Conservation (phyloP, 2,888 invertebrate species). For the Hirtodrosophila cameraria region DNA sequence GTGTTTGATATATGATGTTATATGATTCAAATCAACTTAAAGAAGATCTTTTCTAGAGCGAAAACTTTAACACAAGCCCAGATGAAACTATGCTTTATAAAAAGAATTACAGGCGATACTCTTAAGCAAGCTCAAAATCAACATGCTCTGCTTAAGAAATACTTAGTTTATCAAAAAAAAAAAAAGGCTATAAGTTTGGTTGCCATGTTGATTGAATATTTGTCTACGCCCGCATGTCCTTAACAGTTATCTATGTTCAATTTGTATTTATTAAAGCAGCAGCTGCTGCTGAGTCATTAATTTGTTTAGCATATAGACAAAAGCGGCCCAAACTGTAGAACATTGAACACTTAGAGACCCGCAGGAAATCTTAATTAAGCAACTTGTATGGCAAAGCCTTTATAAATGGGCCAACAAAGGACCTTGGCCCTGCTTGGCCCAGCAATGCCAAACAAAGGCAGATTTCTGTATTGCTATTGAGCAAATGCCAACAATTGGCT, state of each 20-base stretch:
- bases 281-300: conserved; percentile 27
- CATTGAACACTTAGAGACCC: conserved; percentile 60
- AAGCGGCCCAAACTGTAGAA: conserved; percentile 17
- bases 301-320: conserved; percentile 26
- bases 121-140: not conserved
- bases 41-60: too few species aligned
- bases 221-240: conserved; percentile 47
- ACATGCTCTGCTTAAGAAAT: conserved; percentile 1
- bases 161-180: not conserved
- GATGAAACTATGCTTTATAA: too few species aligned
- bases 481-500: conserved; percentile 52
- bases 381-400: conserved; percentile 72
- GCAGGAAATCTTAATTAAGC: conserved; percentile 76
- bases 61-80: too few species aligned
- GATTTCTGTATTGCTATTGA: conserved; percentile 51
- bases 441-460: conserved; percentile 40
- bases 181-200: conserved; percentile 10
- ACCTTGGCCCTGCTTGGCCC: conserved; percentile 8
- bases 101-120: not conserved
- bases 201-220: conserved; percentile 45
- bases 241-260: conserved; percentile 25
- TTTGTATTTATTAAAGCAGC: conserved; percentile 25
- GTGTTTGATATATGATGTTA: too few species aligned
- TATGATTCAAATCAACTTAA: too few species aligned
- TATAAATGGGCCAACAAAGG: conserved; percentile 56